Percentiles rank a stretch among this genome's conserved stretches.
These are phyloP conservation scores for Cliona cf. orientalis DNA, from an alignment of 37 sponge, comb jelly and placozoan genomes.

Conservation along the genomic window DNA sequence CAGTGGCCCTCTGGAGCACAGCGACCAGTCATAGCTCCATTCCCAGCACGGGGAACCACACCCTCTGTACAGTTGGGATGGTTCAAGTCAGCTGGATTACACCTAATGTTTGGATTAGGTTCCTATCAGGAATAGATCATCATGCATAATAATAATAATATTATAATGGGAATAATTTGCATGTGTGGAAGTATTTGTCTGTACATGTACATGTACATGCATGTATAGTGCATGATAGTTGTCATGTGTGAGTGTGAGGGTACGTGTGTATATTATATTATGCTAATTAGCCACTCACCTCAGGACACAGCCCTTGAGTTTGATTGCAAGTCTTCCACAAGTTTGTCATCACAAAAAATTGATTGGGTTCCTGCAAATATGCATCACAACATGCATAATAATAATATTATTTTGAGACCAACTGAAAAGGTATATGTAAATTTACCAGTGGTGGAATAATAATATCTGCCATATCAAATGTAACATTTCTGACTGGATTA, in stretches of 20 bases:
- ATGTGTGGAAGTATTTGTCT: too few species aligned
- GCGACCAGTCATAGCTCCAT: conserved; percentile 38
- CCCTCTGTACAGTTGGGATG: conserved; percentile 14
- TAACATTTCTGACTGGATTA: not conserved
- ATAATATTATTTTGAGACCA: too few species aligned
- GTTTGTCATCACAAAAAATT: conserved; percentile 77
- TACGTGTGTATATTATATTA: too few species aligned
- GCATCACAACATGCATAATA: too few species aligned
- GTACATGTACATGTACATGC: too few species aligned
- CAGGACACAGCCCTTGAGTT: conserved; percentile 62
- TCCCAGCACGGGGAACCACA: conserved; percentile 37
- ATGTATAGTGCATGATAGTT: too few species aligned
- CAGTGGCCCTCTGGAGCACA: conserved; percentile 46
- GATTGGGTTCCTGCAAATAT: conserved; percentile 64
- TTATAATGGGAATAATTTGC: too few species aligned
- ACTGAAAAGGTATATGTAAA: too few species aligned
- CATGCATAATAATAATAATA: too few species aligned
- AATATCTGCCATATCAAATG: conserved; percentile 70
- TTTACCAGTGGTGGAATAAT: conserved; percentile 80
- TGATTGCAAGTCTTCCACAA: conserved; percentile 59
- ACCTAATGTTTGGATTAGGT: not conserved
- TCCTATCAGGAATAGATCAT: not conserved
- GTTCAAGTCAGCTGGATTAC: too few species aligned
- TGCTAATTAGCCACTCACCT: too few species aligned
- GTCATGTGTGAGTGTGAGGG: too few species aligned